Conservation (phyloP, 2,113 vertebrate genomes). For the Rafetus swinhoei region DNA sequence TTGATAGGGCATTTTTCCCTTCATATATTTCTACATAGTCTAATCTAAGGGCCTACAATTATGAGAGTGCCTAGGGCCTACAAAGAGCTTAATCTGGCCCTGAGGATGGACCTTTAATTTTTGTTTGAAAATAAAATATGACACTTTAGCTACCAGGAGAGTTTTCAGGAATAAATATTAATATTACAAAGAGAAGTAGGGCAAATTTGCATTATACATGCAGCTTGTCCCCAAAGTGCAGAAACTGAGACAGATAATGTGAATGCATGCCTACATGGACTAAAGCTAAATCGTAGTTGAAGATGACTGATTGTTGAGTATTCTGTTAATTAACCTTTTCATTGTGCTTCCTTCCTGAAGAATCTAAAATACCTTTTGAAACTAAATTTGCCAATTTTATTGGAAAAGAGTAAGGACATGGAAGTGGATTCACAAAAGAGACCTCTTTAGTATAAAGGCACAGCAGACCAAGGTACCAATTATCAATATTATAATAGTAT, state of each 20-base stretch:
- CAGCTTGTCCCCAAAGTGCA: slow-evolving; percentile 45
- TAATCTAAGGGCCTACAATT: too few species aligned
- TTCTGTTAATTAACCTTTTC: slow-evolving; percentile 52
- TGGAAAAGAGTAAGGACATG: background rate
- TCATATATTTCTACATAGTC: too few species aligned
- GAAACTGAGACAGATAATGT: slow-evolving; percentile 50
- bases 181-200: slow-evolving; percentile 50
- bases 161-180: slow-evolving; percentile 69
- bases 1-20: too few species aligned
- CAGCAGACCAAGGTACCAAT: background rate
- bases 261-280: slow-evolving; percentile 32
- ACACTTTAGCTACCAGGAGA: slow-evolving; percentile 58
- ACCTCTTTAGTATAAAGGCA: background rate
- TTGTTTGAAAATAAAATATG: slow-evolving; percentile 45
- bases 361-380: slow-evolving; percentile 34
- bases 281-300: slow-evolving; percentile 57
- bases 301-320: slow-evolving; percentile 57
- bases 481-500: background rate
- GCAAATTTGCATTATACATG: slow-evolving; percentile 72
- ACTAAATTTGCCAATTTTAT: background rate
- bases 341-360: slow-evolving; percentile 42
- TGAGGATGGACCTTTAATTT: background rate
- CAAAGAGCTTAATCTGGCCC: too few species aligned
- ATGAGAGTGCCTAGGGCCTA: too few species aligned
- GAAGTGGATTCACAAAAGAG: slow-evolving; percentile 5